A percentile compares a stretch with the other conserved stretches of the same genome.
These are phyloP conservation scores for Quadriops clusia DNA, from an alignment of 2,888 invertebrate genomes.

Conservation along the genomic window DNA sequence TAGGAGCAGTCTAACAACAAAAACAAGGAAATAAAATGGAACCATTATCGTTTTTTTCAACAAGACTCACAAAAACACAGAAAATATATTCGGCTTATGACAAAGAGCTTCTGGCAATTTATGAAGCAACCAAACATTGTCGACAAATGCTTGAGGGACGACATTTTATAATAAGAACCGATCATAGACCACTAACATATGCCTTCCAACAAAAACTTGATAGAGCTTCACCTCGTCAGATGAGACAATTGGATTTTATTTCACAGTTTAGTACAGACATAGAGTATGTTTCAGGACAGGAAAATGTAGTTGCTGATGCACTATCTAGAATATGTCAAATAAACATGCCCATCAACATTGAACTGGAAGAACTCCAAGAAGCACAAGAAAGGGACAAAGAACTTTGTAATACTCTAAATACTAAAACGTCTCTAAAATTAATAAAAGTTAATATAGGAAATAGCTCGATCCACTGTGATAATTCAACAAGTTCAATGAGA, in stretches of 20 bases:
- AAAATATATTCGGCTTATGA: slow-evolving; percentile 18
- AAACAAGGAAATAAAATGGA: slow-evolving; percentile 18
- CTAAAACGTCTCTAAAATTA: slow-evolving; percentile 3
- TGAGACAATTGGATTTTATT: slow-evolving; percentile 14
- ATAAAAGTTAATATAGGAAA: background rate
- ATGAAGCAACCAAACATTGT: slow-evolving; percentile 13
- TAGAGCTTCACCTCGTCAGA: slow-evolving; percentile 11
- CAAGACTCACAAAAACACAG: slow-evolving; percentile 25
- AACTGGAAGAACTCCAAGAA: slow-evolving; percentile 2
- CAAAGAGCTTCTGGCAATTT: slow-evolving; percentile 13
- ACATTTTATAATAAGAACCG: slow-evolving; percentile 12
- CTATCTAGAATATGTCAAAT: slow-evolving; percentile 5
- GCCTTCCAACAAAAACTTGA: slow-evolving; percentile 9
- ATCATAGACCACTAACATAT: slow-evolving; percentile 12
- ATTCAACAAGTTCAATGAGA: background rate
- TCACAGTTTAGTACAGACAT: slow-evolving; percentile 13
- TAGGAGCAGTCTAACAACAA: slow-evolving; percentile 31
- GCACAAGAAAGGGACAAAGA: slow-evolving; percentile 3
- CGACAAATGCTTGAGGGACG: slow-evolving; percentile 11
- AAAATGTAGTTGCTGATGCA: slow-evolving; percentile 13
- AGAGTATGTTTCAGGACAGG: slow-evolving; percentile 9
- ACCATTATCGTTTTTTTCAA: slow-evolving; percentile 30
- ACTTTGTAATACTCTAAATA: slow-evolving; percentile 1
- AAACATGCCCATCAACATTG: background rate
- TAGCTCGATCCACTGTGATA: slow-evolving; percentile 5